phyloP scores from a whole-genome alignment of 2,888 invertebrate species.

The Carabus problematicus region DNA sequence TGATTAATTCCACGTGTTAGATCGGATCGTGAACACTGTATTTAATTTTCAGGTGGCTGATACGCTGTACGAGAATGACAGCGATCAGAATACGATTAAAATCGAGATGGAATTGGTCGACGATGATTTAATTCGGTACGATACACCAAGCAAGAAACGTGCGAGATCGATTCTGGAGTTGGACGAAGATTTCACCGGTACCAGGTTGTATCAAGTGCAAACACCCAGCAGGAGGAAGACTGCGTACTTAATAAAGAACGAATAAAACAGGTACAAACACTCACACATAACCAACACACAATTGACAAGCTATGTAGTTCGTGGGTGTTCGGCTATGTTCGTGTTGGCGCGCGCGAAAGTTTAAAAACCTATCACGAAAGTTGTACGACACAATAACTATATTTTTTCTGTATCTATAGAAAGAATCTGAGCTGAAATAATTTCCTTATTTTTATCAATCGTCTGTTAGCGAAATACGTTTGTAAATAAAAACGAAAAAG shows the following conservation, averaged over 20 bases:
- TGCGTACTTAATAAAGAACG: constrained; percentile 32
- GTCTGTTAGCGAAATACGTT: no score
- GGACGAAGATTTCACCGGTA: constrained; percentile 22
- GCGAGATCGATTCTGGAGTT: constrained; percentile 28
- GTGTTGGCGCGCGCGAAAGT: no score
- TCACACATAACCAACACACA: neutral
- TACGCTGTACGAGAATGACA: constrained; percentile 74
- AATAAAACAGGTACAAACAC: constrained; percentile 5
- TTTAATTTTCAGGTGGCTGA: constrained; percentile 67
- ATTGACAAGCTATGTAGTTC: neutral
- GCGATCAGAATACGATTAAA: constrained; percentile 65
- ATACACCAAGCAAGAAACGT: constrained; percentile 52
- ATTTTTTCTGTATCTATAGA: neutral
- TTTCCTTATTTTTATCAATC: no score
- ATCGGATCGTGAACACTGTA: neutral
- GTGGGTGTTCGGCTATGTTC: no score
- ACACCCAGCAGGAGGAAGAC: constrained; percentile 29
- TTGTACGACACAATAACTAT: no score
- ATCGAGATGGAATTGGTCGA: constrained; percentile 59
- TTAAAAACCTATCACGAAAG: no score
- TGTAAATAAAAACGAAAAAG: neutral
- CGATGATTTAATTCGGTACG: constrained; percentile 57
- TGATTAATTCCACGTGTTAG: no score
- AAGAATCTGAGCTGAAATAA: no score
- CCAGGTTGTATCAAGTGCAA: constrained; percentile 26